phyloP scores from a whole-genome alignment of 2,797 vertebrate genomes.

The Vultur gryphus region DNA sequence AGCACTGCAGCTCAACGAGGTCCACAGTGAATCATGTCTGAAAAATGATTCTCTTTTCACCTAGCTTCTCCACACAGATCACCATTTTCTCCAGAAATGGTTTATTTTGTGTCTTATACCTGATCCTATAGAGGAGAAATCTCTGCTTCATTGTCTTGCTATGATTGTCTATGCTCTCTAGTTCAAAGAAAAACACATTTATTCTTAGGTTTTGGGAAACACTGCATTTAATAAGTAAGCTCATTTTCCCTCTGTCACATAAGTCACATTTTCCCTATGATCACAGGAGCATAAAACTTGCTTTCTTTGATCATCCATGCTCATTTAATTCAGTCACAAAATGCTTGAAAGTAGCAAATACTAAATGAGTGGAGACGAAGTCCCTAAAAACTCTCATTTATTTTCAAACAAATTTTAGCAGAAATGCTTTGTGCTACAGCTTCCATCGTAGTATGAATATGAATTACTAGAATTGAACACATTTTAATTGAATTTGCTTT shows the following conservation, averaged over 20 bases:
- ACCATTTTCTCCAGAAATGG: background rate
- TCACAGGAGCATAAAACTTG: background rate
- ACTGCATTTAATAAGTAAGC: background rate
- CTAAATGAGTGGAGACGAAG: background rate
- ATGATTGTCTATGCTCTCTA: background rate
- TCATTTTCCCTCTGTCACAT: background rate
- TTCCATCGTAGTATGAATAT: background rate
- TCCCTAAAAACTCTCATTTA: background rate
- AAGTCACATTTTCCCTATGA: background rate
- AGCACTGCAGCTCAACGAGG: background rate
- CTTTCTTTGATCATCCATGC: background rate
- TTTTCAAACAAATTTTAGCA: background rate
- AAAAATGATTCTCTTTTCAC: background rate
- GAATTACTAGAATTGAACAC: background rate
- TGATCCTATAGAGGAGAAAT: background rate
- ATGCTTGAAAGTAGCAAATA: background rate
- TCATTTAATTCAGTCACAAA: background rate
- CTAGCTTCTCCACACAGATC: background rate
- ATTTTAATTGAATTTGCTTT: slow-evolving; percentile 1
- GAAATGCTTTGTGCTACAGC: background rate
- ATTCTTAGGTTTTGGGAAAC: background rate
- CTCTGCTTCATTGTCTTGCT: background rate
- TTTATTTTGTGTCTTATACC: background rate
- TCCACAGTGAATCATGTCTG: background rate
- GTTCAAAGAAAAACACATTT: background rate